Base-by-base conservation (phyloP, 2,888 invertebrate genomes). In the Pristionchus mayeri region DNA sequence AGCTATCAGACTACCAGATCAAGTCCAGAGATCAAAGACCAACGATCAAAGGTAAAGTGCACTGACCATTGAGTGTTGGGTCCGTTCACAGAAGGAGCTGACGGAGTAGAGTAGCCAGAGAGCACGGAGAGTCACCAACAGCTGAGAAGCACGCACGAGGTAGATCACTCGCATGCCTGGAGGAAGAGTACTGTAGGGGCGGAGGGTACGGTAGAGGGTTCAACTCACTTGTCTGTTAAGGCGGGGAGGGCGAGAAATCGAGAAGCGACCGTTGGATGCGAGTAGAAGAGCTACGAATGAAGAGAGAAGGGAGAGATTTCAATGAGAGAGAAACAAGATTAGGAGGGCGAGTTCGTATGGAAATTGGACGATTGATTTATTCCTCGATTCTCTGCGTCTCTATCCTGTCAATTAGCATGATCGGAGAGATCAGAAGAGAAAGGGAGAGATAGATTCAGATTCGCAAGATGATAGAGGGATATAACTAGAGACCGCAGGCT, bases 1-100 rank as follows among this genome's bases (percentile, higher is more conserved):
- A n/a, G n/a, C 88, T 89, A 88, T 89, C 89, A 88, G 88, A 88
- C 89, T 88, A 88, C 86, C 88, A 54, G 80, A 76, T 11, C 2
- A 27, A 27, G n/a, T 24, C 4, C 57, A 54, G 4, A 2, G 21
- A 54, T 54, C 54, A 54, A 16, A 54, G 54, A 54, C n/a, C 54
- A 54, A 54, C 18, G 54, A 54, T 54, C 54, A 54, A 2, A 54
- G 6, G 7, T n/a, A n/a, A n/a, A n/a, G n/a, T n/a, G n/a, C n/a
- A 50, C 50, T 50, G 50, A 50, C 50, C 50, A 50, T 50, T 18
- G 50, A 16, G 50, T 50, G 50, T 11, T 18, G 50, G 50, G 50
- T 50, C 54, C n/a, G 16, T n/a, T 54, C 21, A 54, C 54, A 54
- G 54, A 54, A 54, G 7, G 16, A 21, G 21, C 4, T 6, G 21